Percentiles rank a stretch among this genome's conserved stretches.
Evolutionary conservation across 2,888 invertebrate genomes (phyloP).

Genomic region (Leptura quadrifasciata): DNA sequence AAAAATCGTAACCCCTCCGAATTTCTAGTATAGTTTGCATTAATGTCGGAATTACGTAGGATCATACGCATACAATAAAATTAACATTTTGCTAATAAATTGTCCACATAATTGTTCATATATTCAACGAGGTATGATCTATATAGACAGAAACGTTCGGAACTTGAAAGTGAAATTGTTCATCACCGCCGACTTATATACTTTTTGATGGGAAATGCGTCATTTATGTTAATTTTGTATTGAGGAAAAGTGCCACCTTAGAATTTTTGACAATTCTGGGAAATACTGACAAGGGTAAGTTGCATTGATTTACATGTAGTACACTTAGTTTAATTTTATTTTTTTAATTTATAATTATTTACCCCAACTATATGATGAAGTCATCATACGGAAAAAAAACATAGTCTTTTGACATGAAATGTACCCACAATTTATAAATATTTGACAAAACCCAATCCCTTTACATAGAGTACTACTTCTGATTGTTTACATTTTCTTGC

Average conservation of each 20-base stretch:
- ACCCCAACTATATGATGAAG: no score
- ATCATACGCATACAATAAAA: slow-evolving; percentile 15
- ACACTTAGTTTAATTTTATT: no score
- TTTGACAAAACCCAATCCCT: no score
- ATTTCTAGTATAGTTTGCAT: slow-evolving; percentile 14
- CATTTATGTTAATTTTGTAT: background rate
- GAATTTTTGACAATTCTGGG: background rate
- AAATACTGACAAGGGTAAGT: background rate
- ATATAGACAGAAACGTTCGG: background rate
- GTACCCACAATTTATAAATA: no score
- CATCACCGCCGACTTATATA: background rate
- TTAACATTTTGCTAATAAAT: slow-evolving; percentile 38
- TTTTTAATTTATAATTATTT: no score
- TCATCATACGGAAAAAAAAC: no score
- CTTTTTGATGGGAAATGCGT: background rate
- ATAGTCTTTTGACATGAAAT: no score
- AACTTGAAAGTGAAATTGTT: background rate
- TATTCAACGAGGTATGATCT: slow-evolving; percentile 8
- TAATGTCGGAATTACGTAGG: slow-evolving; percentile 23
- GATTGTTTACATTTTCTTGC: no score
- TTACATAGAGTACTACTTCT: no score
- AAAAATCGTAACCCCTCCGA: background rate
- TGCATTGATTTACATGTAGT: no score
- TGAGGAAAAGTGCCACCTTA: no score
- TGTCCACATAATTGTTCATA: slow-evolving; percentile 23